Base-by-base conservation (phyloP, 2,113 vertebrate genomes). In the Stigmatopora nigra region DNA sequence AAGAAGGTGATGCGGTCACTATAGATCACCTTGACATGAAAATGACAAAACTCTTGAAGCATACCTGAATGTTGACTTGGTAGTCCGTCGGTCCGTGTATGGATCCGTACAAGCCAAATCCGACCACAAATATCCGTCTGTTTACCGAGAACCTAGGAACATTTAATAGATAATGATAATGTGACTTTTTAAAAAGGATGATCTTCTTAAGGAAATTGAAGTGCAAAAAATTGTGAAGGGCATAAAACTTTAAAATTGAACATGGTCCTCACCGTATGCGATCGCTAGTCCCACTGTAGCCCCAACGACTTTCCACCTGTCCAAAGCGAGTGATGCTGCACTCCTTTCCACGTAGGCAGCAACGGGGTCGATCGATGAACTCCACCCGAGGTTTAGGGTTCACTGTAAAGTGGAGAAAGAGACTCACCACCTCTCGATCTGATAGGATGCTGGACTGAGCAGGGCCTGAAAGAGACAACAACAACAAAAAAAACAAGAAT, bases 291-390 rank as follows among this genome's bases (percentile, higher is more conserved):
- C 96, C 95, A 0, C 96, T 98, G 89, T 98, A 98, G 45, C 96
- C 96, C 96, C 96, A 98, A 87, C 96, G 95, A 86, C 95, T 98
- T 88, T 98, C 96, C 84, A 98, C 96, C 84, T 97, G 96, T 77
- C 94, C 94, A 82, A 98, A 98, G 31, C 95, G 94, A 20, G 92
- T 98, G 86, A 98, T 94, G 88, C 93, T 96, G 84, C 96, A 96
- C 82, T 98, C 96, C 86, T 98, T 98, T 72, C 96, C 96, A 0
- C 95, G 91, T 74, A 98, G 92, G 86, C 96, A 98, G 90, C 96
- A 98, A 72, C 95, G 94, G 0, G 95, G 96, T 38, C 95, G 82
- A 81, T 98, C 96, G 0, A 98, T 98, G 87, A 97, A 98, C 48
- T 97, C 96, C 64, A 98, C 96, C 0, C 94, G 91, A 0, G 96